Conservation (phyloP, 2,888 invertebrate genomes). For the Norana najaformis region DNA sequence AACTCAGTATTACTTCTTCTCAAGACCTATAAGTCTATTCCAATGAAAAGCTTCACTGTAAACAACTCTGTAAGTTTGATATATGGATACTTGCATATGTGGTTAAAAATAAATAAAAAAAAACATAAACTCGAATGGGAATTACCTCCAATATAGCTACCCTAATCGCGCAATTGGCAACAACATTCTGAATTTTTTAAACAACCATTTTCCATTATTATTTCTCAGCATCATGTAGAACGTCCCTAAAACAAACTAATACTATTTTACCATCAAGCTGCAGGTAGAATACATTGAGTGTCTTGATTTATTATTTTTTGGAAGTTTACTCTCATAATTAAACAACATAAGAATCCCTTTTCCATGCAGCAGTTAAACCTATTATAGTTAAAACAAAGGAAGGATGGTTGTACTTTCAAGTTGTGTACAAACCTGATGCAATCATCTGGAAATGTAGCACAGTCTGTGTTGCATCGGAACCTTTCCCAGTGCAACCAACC, state of each 20-base stretch:
- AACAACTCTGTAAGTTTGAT: neutral
- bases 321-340: neutral
- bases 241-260: too few relatives aligned
- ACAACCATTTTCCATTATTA: too few relatives aligned
- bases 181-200: neutral
- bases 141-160: neutral
- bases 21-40: neutral
- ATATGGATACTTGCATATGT: neutral
- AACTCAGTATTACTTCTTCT: neutral
- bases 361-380: too few relatives aligned
- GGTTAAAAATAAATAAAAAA: neutral
- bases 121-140: too few relatives aligned
- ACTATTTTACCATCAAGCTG: too few relatives aligned
- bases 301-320: neutral
- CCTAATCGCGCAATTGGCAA: neutral
- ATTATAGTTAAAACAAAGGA: neutral
- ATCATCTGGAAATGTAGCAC: conserved; percentile 53
- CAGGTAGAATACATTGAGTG: too few relatives aligned
- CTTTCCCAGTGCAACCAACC: conserved; percentile 61
- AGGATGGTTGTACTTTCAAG: neutral
- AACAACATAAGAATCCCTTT: too few relatives aligned
- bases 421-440: conserved; percentile 54
- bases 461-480: conserved; percentile 57
- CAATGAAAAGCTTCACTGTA: neutral
- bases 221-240: too few relatives aligned